Conservation (phyloP, 2,888 invertebrate genomes). For the Nomada hirtipes region DNA sequence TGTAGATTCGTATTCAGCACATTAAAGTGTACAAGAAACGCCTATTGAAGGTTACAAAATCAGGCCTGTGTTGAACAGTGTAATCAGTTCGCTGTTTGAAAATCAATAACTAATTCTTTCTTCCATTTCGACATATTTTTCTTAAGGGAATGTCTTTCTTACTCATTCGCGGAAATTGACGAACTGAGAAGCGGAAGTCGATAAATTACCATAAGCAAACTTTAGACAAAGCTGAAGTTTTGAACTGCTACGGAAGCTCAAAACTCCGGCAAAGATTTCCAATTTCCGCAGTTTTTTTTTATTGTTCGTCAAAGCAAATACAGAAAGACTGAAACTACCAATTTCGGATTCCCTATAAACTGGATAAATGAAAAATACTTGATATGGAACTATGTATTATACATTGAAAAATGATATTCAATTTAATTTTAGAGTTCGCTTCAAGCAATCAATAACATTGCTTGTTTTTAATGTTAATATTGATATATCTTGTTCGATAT, state of each 20-base stretch:
- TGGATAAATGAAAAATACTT: too few relatives aligned
- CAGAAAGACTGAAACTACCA: neutral
- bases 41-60: too few relatives aligned
- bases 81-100: neutral
- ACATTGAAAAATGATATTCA: too few relatives aligned
- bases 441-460: too few relatives aligned
- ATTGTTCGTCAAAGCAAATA: neutral
- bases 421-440: too few relatives aligned
- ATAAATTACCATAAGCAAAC: constrained; percentile 19
- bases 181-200: neutral
- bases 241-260: neutral
- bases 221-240: constrained; percentile 1
- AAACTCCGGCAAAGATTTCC: neutral
- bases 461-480: too few relatives aligned
- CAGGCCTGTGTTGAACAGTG: too few relatives aligned
- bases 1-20: too few relatives aligned
- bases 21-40: too few relatives aligned
- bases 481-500: too few relatives aligned
- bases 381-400: too few relatives aligned
- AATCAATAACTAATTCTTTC: neutral
- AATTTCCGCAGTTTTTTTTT: neutral
- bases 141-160: neutral
- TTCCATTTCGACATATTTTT: neutral
- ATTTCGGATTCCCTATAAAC: neutral
- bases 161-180: neutral